These are phyloP conservation scores for Hystrix brachyura DNA, from an alignment of 2,113 vertebrate species.

Conservation along the genomic window DNA sequence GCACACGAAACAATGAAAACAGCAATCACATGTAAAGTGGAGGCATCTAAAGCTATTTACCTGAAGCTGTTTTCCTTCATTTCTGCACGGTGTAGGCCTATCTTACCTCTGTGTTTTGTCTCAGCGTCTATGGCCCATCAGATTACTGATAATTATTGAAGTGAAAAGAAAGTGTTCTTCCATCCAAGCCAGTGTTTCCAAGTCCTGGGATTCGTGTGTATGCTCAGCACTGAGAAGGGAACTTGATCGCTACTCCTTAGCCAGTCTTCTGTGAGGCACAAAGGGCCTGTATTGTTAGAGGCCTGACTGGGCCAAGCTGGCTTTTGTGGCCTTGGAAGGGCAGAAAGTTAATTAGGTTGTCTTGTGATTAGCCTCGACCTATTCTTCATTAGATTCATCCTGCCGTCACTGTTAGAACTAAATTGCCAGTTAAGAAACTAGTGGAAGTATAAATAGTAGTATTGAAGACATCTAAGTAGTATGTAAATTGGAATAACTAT, in stretches of 20 bases:
- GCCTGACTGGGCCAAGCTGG: background rate
- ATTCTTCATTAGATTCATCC: background rate
- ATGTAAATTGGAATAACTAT: slow-evolving; percentile 12
- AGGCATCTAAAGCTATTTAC: background rate
- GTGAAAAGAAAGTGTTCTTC: slow-evolving; percentile 1
- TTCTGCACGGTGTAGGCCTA: background rate
- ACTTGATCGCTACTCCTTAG: background rate
- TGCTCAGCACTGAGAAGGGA: background rate
- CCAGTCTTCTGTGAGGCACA: background rate
- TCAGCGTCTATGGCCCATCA: background rate
- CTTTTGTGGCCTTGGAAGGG: background rate
- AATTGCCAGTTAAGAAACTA: slow-evolving; percentile 45
- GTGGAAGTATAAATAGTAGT: background rate
- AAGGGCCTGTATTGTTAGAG: background rate
- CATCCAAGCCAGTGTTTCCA: background rate
- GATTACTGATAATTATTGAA: background rate
- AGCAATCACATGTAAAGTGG: background rate
- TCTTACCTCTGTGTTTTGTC: background rate
- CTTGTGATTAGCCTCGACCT: background rate
- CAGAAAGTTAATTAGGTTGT: background rate
- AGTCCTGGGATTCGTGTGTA: background rate
- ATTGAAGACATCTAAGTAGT: background rate
- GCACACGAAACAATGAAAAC: slow-evolving; percentile 6
- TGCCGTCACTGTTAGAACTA: background rate
- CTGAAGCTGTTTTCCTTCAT: background rate